Evolutionary conservation across 2,113 vertebrate genomes (phyloP), one percentile per base, ranked within the genome.

Genomic region (Riparia riparia): DNA sequence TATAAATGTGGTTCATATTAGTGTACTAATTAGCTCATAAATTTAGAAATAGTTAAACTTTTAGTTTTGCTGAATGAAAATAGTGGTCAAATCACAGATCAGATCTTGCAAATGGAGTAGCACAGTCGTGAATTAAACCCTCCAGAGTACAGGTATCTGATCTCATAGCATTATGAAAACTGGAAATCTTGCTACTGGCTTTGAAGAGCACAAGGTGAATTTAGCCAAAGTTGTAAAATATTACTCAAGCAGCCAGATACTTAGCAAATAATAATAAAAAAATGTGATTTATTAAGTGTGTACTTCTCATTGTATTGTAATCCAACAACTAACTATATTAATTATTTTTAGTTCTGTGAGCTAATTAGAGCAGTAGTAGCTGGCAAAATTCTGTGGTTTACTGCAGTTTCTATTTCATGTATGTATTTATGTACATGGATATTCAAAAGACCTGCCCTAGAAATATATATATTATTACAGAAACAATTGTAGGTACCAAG

Each of bases 11-110:
- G 96, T 90, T 95, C 65, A 47, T 82, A 73, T 85, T 91, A 95
- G 87, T 65, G 66, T 68, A 83, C 82, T 96, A 82, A 95, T 96
- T 96, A 90, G 58, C 94, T 92, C 92, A 96, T 89, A 86, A 90
- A 84, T 87, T 85, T 68, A 58, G 66, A 87, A 84, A 58, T 49
- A 93, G 53, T 57, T 69, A 76, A 72, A 78, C 64, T 91, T 88
- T 77, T 68, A 14, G 12, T 86, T 95, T 90, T 93, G 64, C 64
- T 85, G 45, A 56, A 95, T 68, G 31, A 93, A 93, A 66, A 60
- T 31, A 76, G 37, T 0, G 1, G 76, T 37, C 80, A 79, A 84
- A 95, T 91, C 3, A 1, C 77, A 86, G 73, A 83, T 82, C 60
- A 79, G 44, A 80, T 86, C 76, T 41, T 74, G 76, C 58, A 93